A percentile compares a stretch with the other conserved stretches of the same genome.
phyloP scores from a whole-genome alignment of 2,113 vertebrate species.

The Catharus minimus region DNA sequence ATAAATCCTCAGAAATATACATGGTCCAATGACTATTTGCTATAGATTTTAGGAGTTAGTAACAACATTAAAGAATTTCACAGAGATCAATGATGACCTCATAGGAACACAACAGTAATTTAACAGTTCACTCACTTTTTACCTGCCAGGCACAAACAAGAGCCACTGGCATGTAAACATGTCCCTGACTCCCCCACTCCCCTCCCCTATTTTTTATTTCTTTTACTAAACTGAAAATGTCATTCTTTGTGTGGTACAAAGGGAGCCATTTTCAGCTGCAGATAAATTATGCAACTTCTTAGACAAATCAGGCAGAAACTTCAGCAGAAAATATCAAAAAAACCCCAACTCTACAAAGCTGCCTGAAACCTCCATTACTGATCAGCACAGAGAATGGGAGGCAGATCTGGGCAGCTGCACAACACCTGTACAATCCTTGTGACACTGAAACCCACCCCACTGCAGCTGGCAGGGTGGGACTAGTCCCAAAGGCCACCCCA shows the following conservation, averaged over 20 bases:
- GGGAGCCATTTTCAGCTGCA: neutral
- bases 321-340: neutral
- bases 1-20: neutral
- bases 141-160: neutral
- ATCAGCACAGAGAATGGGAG: neutral
- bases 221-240: neutral
- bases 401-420: neutral
- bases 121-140: neutral
- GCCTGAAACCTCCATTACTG: neutral
- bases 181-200: neutral
- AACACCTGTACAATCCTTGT: neutral
- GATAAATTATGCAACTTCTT: neutral
- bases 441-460: neutral
- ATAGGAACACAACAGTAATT: neutral
- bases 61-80: neutral
- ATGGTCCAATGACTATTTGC: neutral
- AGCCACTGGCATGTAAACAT: neutral
- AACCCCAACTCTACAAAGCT: fast-evolving
- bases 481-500: fast-evolving
- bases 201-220: neutral
- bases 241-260: neutral
- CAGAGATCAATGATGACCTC: neutral
- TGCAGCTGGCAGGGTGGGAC: neutral
- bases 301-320: neutral
- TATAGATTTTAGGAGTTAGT: neutral